Evolutionary conservation across 2,888 invertebrate species (phyloP).

Genomic region (Dusona sp.): DNA sequence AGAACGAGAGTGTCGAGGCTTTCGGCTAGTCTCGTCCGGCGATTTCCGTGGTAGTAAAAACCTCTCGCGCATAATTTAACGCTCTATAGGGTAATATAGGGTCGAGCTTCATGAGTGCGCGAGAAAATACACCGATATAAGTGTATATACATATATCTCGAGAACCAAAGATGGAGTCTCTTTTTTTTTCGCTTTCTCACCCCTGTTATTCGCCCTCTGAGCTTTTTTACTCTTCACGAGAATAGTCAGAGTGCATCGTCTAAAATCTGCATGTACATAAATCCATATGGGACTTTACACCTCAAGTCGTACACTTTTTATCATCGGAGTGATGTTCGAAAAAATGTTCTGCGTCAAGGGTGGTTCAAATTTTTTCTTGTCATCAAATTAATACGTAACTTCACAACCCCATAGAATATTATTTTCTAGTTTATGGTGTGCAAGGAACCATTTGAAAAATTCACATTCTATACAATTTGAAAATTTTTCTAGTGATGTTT

Average conservation of each 20-base stretch:
- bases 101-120: conserved; percentile 47
- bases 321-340: not conserved
- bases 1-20: conserved; percentile 46
- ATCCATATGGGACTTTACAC: not conserved
- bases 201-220: not conserved
- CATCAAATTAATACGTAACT: not conserved
- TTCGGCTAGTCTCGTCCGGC: conserved; percentile 59
- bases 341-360: not conserved
- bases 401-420: not conserved
- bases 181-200: conserved; percentile 20
- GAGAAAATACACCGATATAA: conserved; percentile 29
- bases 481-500: not conserved
- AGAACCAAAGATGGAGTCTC: conserved; percentile 36
- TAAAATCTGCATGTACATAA: not conserved
- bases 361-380: not conserved
- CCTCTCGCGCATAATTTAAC: conserved; percentile 82
- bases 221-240: not conserved
- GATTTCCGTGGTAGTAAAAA: conserved; percentile 81
- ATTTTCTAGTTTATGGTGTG: not conserved
- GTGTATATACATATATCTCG: conserved; percentile 2
- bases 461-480: not conserved
- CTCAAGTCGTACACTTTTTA: not conserved
- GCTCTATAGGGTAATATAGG: conserved; percentile 81
- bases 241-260: conserved; percentile 1
- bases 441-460: not conserved